Base-by-base conservation (phyloP, 2,888 invertebrate species). In the Melikaiella ostensackeni region DNA sequence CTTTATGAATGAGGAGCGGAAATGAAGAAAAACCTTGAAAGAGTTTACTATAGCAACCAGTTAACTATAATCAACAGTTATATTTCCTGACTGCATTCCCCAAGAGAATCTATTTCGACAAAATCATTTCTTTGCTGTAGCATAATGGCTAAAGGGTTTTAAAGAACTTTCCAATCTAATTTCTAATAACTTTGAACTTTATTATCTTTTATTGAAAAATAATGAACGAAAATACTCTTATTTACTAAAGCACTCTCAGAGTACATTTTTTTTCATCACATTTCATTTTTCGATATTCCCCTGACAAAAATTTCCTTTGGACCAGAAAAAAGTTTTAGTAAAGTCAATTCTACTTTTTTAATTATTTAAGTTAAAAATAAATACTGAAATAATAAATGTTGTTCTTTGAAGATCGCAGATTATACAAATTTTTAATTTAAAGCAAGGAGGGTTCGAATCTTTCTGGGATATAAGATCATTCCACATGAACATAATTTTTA, bases 91-190 rank as follows among this genome's bases (percentile, higher is more conserved):
- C 35, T 63, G 38, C 21, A 63, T 63, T 63, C 11, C 63, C 63
- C 63, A 30, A 38, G 63, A 63, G 63, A 30, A 63, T 64, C 7
- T 21, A 33, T 55, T 24, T 55, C 42, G 27, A 46, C n/a, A 30
- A 55, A 38, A 66, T 55, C n/a, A 30, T 35, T 35, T 35, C 50
- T 79, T 38, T 70, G 1, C 16, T 46, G 2, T 11, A 24, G 13
- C 61, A 75, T 1, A 21, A 63, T 27, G 27, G 9, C 13, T n/a
- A 33, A 63, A 21, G 11, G 35, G 13, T 11, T 38, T 63, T 38
- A n/a, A 30, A 63, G 63, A n/a, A 35, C n/a, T 63, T 63, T 35
- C 21, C 63, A 63, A 63, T 62, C 33, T 35, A n/a, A 19, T 62
- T 62, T 35, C 21, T 35, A 21, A 21, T 35, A 63, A 38, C 9